Conservation (phyloP, 2,888 invertebrate species). For the Microctonus brassicae region DNA sequence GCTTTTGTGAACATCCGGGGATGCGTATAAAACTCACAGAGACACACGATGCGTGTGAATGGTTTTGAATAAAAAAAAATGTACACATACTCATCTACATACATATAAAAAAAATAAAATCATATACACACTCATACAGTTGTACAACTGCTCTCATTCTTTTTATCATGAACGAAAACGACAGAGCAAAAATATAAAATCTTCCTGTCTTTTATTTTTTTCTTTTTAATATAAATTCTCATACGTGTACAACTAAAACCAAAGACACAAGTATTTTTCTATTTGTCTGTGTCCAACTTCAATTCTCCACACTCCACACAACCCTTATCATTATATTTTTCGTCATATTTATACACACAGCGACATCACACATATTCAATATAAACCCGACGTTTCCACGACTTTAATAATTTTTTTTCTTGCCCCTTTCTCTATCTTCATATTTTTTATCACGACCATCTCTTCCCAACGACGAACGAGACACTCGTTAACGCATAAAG, state of each 20-base stretch:
- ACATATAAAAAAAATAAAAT: too few relatives aligned
- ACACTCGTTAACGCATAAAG: slow-evolving; percentile 30
- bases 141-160: slow-evolving; percentile 3
- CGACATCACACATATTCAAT: neutral
- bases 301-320: slow-evolving; percentile 7
- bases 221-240: neutral
- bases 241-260: slow-evolving; percentile 6
- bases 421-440: neutral
- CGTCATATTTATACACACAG: neutral
- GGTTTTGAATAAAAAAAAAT: slow-evolving; percentile 19
- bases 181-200: neutral
- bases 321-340: slow-evolving; percentile 11
- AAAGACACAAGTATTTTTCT: slow-evolving; percentile 19
- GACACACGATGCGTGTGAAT: slow-evolving; percentile 17
- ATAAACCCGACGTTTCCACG: neutral
- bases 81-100: neutral
- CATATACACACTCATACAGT: neutral
- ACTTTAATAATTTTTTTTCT: slow-evolving; percentile 17
- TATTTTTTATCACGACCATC: slow-evolving; percentile 20
- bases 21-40: slow-evolving; percentile 21
- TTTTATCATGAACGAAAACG: slow-evolving; percentile 14
- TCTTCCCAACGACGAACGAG: slow-evolving; percentile 14
- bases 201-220: neutral
- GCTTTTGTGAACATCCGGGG: slow-evolving; percentile 27
- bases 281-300: slow-evolving; percentile 17